Base-by-base conservation (phyloP, 2,797 vertebrate species). In the Neosilurus mollespiculum region DNA sequence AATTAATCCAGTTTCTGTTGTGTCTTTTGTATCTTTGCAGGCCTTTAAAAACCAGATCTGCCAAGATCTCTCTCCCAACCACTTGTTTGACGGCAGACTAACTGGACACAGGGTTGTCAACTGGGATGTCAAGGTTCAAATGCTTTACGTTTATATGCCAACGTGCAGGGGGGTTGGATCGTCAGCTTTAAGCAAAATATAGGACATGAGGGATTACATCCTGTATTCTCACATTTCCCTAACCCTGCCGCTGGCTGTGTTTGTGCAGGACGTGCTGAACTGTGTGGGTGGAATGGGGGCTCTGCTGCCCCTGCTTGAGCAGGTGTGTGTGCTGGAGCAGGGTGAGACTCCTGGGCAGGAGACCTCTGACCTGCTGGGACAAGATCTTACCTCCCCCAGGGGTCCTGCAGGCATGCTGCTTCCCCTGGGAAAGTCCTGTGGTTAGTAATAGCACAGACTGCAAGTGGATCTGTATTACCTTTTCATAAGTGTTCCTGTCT, bases 1-100 rank as follows among this genome's bases (percentile, higher is more conserved):
- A 73, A 20, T 26, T 73, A 9, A 58, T 73, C 53, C 26, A 75
- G 15, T 58, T 16, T n/a, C 22, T 43, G 20, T 73, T 56, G 18
- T 49, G 37, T 16, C n/a, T 9, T 87, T 24, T 80, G 64, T 87
- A 24, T 70, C 9, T 80, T 80, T 85, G 51, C 82, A 99, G 98
- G 98, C 98, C 76, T 99, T 96, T 88, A 97, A 96, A 92, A 96
- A 93, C 88, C 98, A 99, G 89, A 98, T 98, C 92, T 99, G 98
- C 89, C 89, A 96, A 90, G 98, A 99, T 89, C 93, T 99, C 66
- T 96, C 98, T 14, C 96, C 96, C 16, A 94, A 95, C 87, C 96
- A 96, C 0, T 80, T 92, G 20, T 94, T 98, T 80, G 96, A 99
- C 0, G 98, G 98, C 83, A 95, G 98, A 76, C 93, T 99, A 85